These are phyloP conservation scores for Parus major DNA, from an alignment of 2,113 vertebrate genomes.

Conservation along the genomic window DNA sequence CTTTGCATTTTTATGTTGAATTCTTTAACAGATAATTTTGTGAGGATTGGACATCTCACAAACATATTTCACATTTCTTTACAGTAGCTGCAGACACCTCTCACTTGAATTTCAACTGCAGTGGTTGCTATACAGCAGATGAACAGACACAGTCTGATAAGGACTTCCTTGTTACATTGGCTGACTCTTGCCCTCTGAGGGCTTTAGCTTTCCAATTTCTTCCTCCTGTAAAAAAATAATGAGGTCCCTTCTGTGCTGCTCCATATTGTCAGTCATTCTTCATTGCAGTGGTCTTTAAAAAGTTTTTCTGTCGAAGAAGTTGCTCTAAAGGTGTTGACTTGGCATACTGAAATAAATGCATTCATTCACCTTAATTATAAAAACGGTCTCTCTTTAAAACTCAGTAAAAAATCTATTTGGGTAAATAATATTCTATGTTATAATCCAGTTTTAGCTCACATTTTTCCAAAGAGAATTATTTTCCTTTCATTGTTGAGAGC, in stretches of 20 bases:
- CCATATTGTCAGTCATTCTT: not conserved
- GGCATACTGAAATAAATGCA: not conserved
- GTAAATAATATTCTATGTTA: constrained; percentile 2
- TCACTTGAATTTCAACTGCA: not conserved
- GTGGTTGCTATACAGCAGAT: not conserved
- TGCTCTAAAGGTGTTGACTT: not conserved
- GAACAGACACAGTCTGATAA: not conserved
- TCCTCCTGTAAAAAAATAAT: constrained; percentile 12
- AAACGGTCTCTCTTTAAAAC: not conserved
- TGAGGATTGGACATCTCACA: not conserved
- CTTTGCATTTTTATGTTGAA: not conserved
- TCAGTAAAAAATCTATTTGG: constrained; percentile 7
- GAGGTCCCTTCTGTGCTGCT: constrained; percentile 1
- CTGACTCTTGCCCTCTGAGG: constrained; percentile 31
- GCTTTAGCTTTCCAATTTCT: not conserved
- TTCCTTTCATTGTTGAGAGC: not conserved
- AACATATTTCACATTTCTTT: not conserved
- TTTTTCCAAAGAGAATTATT: not conserved
- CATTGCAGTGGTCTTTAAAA: not conserved
- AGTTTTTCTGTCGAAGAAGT: not conserved
- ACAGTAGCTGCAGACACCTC: not conserved
- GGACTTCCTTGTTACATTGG: not conserved
- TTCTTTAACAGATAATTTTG: not conserved
- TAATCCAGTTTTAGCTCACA: not conserved
- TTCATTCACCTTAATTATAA: constrained; percentile 38